Percentiles rank a stretch among this genome's conserved stretches.
These are phyloP conservation scores for Drosophila gunungcola DNA, from an alignment of 1,140 invertebrate genomes.

Conservation along the genomic window DNA sequence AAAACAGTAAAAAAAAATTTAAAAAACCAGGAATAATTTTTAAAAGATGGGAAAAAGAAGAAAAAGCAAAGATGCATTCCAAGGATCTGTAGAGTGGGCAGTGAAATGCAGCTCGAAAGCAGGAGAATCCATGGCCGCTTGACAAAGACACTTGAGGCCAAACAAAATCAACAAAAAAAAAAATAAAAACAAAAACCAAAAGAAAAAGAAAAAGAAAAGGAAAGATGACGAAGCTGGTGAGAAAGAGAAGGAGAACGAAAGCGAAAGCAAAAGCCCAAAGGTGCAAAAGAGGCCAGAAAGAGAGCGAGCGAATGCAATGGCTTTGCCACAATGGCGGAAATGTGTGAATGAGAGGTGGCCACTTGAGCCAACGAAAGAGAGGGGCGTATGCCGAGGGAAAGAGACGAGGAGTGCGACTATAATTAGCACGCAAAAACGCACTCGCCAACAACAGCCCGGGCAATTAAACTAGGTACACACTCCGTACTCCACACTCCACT, in stretches of 20 bases:
- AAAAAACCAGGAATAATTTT: neutral
- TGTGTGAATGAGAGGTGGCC: slow-evolving; percentile 69
- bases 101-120: slow-evolving; percentile 10
- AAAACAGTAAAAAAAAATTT: neutral
- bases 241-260: slow-evolving; percentile 27
- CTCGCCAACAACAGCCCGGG: slow-evolving; percentile 18
- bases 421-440: slow-evolving; percentile 69
- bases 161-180: slow-evolving; percentile 19
- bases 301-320: slow-evolving; percentile 42
- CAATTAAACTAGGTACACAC: slow-evolving; percentile 43
- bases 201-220: slow-evolving; percentile 59
- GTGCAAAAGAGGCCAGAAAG: slow-evolving; percentile 10
- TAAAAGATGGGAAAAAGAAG: neutral
- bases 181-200: slow-evolving; percentile 15
- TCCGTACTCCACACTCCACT: too few relatives aligned
- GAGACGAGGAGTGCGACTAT: slow-evolving; percentile 42
- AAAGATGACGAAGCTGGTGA: slow-evolving; percentile 79
- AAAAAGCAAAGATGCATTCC: neutral
- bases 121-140: slow-evolving; percentile 59
- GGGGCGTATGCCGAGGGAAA: neutral
- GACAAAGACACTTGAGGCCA: slow-evolving; percentile 70
- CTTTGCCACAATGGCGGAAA: slow-evolving; percentile 62
- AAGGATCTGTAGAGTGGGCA: slow-evolving; percentile 2
- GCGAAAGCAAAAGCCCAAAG: slow-evolving; percentile 24
- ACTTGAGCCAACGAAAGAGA: slow-evolving; percentile 18